Percentiles rank a stretch among this genome's conserved stretches.
These are phyloP conservation scores for Pectinophora gossypiella DNA, from an alignment of 1,140 invertebrate genomes.

Conservation along the genomic window DNA sequence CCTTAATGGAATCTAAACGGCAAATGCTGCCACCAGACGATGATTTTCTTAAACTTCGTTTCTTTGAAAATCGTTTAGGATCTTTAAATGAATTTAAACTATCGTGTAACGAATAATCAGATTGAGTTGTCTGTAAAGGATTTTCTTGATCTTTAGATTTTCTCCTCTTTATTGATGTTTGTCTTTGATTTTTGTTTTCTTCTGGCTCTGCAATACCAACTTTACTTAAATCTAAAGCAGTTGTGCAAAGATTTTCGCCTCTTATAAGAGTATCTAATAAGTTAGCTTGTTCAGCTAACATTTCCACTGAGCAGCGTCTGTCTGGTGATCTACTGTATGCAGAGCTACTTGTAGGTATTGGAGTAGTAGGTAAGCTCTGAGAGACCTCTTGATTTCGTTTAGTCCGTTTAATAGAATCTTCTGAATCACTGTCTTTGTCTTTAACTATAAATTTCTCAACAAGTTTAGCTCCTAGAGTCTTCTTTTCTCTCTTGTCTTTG, in stretches of 20 bases:
- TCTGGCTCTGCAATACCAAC: conserved; percentile 41
- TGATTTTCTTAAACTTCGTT: conserved; percentile 65
- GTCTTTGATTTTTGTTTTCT: conserved; percentile 10
- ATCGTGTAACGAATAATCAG: conserved; percentile 65
- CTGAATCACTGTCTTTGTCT: conserved; percentile 72
- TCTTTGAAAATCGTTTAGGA: conserved; percentile 33
- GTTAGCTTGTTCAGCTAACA: conserved; percentile 71
- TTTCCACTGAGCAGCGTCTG: conserved; percentile 71
- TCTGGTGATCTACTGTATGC: conserved; percentile 43
- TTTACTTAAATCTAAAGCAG: conserved; percentile 66
- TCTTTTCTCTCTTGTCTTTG: conserved; percentile 74
- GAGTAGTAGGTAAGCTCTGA: conserved; percentile 19
- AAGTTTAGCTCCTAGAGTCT: conserved; percentile 82
- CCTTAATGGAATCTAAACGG: conserved; percentile 65
- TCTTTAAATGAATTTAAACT: conserved; percentile 36
- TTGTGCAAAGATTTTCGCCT: conserved; percentile 71
- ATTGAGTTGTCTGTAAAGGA: conserved; percentile 63
- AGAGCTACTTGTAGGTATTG: conserved; percentile 24
- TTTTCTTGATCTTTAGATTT: conserved; percentile 33
- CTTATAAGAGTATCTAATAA: conserved; percentile 72
- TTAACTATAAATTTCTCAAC: conserved; percentile 85
- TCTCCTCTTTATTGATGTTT: conserved; percentile 27
- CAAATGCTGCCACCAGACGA: conserved; percentile 59
- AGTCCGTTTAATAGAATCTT: conserved; percentile 18
- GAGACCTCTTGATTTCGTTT: conserved; percentile 29